Evolutionary conservation across 2,888 invertebrate species (phyloP), one percentile per base, ranked within the genome.

Genomic region (Sussaba pulchella): DNA sequence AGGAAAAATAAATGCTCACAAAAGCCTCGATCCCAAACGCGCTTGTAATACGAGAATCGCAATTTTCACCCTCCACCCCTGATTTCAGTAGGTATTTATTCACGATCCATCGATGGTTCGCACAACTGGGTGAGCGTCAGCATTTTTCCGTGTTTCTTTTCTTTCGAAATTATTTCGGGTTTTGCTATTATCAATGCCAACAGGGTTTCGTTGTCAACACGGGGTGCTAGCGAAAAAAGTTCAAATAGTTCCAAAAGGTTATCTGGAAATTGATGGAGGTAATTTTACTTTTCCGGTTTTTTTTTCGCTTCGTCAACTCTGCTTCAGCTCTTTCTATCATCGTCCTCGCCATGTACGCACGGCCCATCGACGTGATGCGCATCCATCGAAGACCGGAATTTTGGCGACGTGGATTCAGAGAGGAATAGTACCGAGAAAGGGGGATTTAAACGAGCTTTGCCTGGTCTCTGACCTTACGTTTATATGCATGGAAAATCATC

Each of bases 31-130:
- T 64, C 50, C 54, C 24, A 74, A 57, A n/a, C 61, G 63, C 57
- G 59, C 64, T 57, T 70, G 81, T 81, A 78, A 81, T 73, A 77
- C 73, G 81, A 81, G 81, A 73, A 81, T 70, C 78, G 73, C 70
- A 66, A 81, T 78, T 81, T 81, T 74, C 70, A 70, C 61, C 78
- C 73, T 59, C n/a, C 81, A 57, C 67, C 57, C 36, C 52, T 54
- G 17, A n/a, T 41, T 21, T 17, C 57, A 31, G 14, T n/a, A 21
- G 57, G 50, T 52, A 74, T 81, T 78, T 54, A 70, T 64, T 66
- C 52, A 10, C 73, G 43, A 61, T 66, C 64, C 63, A 43, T 77
- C 31, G 45, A 70, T 72, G 14, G 50, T 9, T 31, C 63, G n/a
- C 24, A 24, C 36, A 54, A 19, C 57, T 69, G 57, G 67, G 57